Evolutionary conservation across 1,140 invertebrate species (phyloP).

Genomic region (Drosophila leontia): DNA sequence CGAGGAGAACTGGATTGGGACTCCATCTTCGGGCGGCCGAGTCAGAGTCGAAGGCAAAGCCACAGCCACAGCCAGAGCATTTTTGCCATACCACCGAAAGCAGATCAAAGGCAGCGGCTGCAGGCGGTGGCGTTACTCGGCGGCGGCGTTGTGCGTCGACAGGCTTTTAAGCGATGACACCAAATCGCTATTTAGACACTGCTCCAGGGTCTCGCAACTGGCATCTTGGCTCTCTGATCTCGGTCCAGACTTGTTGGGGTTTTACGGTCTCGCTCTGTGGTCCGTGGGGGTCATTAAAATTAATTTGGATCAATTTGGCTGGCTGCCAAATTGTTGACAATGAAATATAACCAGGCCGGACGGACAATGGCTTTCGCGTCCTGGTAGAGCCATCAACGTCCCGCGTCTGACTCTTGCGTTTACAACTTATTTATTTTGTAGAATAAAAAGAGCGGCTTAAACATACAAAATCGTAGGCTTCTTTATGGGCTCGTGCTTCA

Average conservation of each 20-base stretch:
- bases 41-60: not conserved
- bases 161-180: slow-evolving; percentile 85
- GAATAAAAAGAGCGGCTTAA: slow-evolving; percentile 60
- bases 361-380: slow-evolving; percentile 4
- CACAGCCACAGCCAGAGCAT: not conserved
- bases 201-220: slow-evolving; percentile 19
- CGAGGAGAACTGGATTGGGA: slow-evolving; percentile 15
- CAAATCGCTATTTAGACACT: slow-evolving; percentile 85
- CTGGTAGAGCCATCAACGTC: slow-evolving; percentile 73
- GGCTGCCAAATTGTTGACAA: slow-evolving; percentile 85
- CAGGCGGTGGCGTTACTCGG: slow-evolving; percentile 76
- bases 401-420: slow-evolving; percentile 49
- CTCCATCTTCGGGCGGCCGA: slow-evolving; percentile 16
- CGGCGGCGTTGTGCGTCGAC: slow-evolving; percentile 71
- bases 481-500: slow-evolving; percentile 46
- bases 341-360: slow-evolving; percentile 78
- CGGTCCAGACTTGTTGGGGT: slow-evolving; percentile 58
- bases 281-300: slow-evolving; percentile 83
- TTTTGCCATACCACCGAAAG: slow-evolving; percentile 45
- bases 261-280: slow-evolving; percentile 68
- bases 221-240: not conserved
- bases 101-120: slow-evolving; percentile 76
- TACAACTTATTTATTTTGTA: slow-evolving; percentile 77
- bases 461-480: slow-evolving; percentile 73
- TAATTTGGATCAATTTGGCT: slow-evolving; percentile 85